Conservation (phyloP, 2,888 invertebrate genomes). For the Lasioglossum villosulum region DNA sequence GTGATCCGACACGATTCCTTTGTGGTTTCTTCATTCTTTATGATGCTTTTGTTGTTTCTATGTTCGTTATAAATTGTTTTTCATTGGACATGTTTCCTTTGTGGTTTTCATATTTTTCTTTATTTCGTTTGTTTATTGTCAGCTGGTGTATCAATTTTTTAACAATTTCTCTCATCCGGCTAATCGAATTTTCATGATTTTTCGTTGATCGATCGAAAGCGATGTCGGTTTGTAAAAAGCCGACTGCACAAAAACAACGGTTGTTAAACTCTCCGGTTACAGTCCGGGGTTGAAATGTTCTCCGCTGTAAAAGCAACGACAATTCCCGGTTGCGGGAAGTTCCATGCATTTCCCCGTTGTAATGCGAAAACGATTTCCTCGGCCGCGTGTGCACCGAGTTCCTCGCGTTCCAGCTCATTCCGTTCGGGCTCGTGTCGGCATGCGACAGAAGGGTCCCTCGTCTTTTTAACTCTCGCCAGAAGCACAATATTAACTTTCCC, state of each 20-base stretch:
- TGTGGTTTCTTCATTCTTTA: not conserved
- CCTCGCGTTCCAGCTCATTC: conserved; percentile 36
- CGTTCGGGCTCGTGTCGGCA: not conserved
- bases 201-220: not conserved
- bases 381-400: conserved; percentile 34
- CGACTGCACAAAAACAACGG: not conserved
- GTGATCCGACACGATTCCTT: not conserved
- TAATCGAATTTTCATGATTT: not conserved
- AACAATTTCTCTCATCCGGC: not conserved
- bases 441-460: not conserved
- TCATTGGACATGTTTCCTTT: not conserved
- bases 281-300: not conserved
- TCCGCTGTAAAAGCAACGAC: conserved; percentile 20
- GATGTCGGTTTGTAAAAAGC: not conserved
- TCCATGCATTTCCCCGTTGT: conserved; percentile 22
- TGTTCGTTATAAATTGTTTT: not conserved
- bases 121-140: not conserved
- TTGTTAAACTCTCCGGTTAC: not conserved
- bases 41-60: not conserved
- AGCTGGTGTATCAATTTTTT: not conserved
- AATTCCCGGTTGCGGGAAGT: conserved; percentile 16
- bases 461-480: conserved; percentile 17
- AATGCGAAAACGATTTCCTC: conserved; percentile 51
- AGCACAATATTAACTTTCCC: conserved; percentile 22
- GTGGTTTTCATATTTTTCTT: not conserved